Percentiles rank a stretch among this genome's conserved stretches.
These are phyloP conservation scores for Antrozous pallidus DNA, from an alignment of 2,797 vertebrate species.

Conservation along the genomic window DNA sequence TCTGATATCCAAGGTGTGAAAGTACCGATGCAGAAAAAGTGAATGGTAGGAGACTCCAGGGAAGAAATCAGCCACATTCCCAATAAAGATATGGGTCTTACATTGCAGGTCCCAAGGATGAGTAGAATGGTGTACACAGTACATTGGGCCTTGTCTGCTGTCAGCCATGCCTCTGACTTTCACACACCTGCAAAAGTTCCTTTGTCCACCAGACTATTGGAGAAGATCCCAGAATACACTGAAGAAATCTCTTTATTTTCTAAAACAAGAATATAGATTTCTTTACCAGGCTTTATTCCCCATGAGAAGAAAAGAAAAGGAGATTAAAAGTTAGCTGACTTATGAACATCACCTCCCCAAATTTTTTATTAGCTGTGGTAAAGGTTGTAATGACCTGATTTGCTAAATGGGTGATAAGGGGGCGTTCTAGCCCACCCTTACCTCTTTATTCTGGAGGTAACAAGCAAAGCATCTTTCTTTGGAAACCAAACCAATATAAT, in stretches of 20 bases:
- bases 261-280: neutral
- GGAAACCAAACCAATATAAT: slow-evolving; percentile 48
- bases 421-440: neutral
- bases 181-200: neutral
- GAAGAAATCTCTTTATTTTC: neutral
- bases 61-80: neutral
- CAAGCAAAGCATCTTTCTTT: slow-evolving; percentile 13
- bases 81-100: neutral
- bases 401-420: neutral
- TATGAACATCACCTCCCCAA: neutral
- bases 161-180: neutral
- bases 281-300: neutral
- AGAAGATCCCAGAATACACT: neutral
- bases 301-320: neutral
- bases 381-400: neutral
- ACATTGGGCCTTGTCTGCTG: neutral
- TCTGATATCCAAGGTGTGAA: neutral
- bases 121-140: neutral
- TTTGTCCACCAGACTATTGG: neutral
- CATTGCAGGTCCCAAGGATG: neutral
- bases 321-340: neutral
- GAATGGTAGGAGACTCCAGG: neutral
- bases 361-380: neutral
- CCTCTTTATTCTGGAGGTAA: neutral
- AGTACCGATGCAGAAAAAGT: neutral